Conservation (phyloP, 2,888 invertebrate species). For the Drosophila aldrichi region DNA sequence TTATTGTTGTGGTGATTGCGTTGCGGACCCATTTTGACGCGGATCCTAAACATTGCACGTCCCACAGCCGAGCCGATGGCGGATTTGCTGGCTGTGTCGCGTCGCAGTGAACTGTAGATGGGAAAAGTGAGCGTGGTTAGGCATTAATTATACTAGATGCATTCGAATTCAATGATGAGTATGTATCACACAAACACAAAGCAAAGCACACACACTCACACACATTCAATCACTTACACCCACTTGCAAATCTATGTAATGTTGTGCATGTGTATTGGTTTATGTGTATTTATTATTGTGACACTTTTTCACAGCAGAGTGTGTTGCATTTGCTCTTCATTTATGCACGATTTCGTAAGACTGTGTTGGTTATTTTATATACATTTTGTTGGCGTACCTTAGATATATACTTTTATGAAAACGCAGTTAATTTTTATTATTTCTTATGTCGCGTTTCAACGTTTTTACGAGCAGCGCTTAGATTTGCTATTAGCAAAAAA, state of each 20-base stretch:
- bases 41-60: constrained; percentile 85
- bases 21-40: constrained; percentile 87
- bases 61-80: constrained; percentile 26
- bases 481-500: constrained; percentile 16
- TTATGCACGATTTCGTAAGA: background rate
- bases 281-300: constrained; percentile 39
- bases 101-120: constrained; percentile 31
- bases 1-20: constrained; percentile 76
- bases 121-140: constrained; percentile 21
- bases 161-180: constrained; percentile 25
- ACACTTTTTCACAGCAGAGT: constrained; percentile 40
- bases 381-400: constrained; percentile 17
- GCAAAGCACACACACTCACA: background rate
- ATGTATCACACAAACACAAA: constrained; percentile 5
- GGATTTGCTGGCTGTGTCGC: constrained; percentile 19
- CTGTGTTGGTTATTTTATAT: background rate
- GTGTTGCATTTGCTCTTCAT: constrained; percentile 4
- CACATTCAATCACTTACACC: constrained; percentile 1
- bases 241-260: constrained; percentile 18
- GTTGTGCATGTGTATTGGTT: constrained; percentile 10
- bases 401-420: background rate
- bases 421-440: constrained; percentile 3
- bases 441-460: constrained; percentile 8
- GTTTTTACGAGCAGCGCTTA: constrained; percentile 16
- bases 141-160: constrained; percentile 34